Conservation (phyloP, 2,888 invertebrate genomes). For the Chouioia cunea region DNA sequence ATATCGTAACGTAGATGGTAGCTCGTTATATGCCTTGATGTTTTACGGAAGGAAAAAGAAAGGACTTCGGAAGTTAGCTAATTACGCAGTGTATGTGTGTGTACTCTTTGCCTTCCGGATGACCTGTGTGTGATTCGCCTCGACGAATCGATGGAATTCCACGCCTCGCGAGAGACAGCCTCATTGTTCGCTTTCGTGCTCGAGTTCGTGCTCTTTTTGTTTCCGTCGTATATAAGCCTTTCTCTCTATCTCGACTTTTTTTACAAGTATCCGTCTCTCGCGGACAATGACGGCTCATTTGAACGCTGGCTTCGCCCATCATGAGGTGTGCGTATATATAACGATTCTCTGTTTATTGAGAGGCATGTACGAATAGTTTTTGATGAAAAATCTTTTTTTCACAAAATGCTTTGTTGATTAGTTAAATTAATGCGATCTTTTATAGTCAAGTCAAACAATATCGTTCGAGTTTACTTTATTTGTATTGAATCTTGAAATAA, state of each 20-base stretch:
- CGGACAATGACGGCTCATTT: conserved; percentile 21
- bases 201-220: conserved; percentile 11
- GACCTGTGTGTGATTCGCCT: conserved; percentile 42
- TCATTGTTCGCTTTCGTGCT: conserved; percentile 21
- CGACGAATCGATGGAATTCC: conserved; percentile 42
- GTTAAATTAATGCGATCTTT: background rate
- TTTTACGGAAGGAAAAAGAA: conserved; percentile 42
- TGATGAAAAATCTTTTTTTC: background rate
- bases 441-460: no score
- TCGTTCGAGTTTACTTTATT: no score
- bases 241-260: background rate
- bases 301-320: conserved; percentile 11
- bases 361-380: conserved; percentile 8
- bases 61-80: conserved; percentile 36
- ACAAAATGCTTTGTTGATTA: background rate
- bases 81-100: conserved; percentile 29
- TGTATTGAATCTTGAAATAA: no score
- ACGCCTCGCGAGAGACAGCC: conserved; percentile 17
- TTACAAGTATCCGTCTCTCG: background rate
- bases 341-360: background rate
- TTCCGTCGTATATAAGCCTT: conserved; percentile 6
- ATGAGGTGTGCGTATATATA: no score
- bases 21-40: no score
- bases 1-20: no score
- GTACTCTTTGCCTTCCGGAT: conserved; percentile 43